Evolutionary conservation across 2,797 vertebrate genomes (phyloP).

Genomic region (Streptopelia turtur): DNA sequence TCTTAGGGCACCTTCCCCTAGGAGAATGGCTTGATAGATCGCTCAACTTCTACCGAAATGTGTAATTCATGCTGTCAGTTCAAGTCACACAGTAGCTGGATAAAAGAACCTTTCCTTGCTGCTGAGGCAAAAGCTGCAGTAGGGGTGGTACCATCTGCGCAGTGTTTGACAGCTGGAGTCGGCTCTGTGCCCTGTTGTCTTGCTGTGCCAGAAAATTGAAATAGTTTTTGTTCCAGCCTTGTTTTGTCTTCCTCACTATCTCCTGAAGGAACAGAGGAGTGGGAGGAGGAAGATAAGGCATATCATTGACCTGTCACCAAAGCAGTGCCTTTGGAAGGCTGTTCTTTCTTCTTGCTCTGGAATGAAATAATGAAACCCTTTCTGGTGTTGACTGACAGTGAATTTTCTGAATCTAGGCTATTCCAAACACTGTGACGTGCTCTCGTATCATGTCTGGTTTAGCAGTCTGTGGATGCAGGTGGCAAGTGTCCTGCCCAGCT

Average conservation of each 20-base stretch:
- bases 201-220: not conserved
- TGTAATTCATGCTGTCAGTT: not conserved
- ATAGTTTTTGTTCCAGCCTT: not conserved
- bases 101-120: not conserved
- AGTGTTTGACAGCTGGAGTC: not conserved
- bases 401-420: not conserved
- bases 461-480: not conserved
- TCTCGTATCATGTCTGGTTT: not conserved
- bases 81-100: not conserved
- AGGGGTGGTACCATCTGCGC: not conserved
- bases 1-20: not conserved
- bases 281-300: not conserved
- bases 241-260: not conserved
- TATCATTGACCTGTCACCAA: not conserved
- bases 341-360: not conserved
- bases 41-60: not conserved
- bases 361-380: not conserved
- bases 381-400: not conserved
- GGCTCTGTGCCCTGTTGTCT: not conserved
- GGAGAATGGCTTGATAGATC: not conserved
- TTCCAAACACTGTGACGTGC: not conserved
- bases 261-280: not conserved
- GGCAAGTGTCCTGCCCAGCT: not conserved
- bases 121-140: not conserved
- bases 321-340: not conserved